Evolutionary conservation across 2,113 vertebrate genomes (phyloP).

Genomic region (Anguilla rostrata): DNA sequence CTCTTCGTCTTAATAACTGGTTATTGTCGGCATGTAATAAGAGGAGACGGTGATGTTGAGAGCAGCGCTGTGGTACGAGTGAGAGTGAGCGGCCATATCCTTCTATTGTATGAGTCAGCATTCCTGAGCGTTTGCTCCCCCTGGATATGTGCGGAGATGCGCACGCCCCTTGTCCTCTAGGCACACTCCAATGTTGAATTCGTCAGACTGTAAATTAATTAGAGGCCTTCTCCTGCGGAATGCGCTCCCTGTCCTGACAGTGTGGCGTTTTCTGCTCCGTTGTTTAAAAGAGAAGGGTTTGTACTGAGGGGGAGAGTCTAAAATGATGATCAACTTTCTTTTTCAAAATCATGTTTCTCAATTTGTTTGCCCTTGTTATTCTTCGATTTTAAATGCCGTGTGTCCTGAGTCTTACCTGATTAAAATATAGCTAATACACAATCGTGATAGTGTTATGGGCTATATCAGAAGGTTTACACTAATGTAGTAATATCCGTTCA

Average conservation of each 20-base stretch:
- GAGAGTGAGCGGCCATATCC: neutral
- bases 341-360: neutral
- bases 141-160: neutral
- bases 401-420: neutral
- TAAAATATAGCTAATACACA: neutral
- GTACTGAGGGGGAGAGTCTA: neutral
- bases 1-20: neutral
- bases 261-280: neutral
- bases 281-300: neutral
- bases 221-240: neutral
- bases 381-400: neutral
- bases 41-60: neutral
- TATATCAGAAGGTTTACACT: neutral
- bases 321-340: neutral
- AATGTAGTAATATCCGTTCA: neutral
- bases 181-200: constrained; percentile 11
- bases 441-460: neutral
- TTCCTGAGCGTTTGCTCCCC: neutral
- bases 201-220: neutral
- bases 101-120: neutral
- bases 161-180: neutral
- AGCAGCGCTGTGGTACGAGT: neutral
- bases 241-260: neutral
- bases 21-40: neutral
- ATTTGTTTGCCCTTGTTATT: neutral